phyloP scores from a whole-genome alignment of 2,888 invertebrate species.

The Hydroisotoma schaefferi region DNA sequence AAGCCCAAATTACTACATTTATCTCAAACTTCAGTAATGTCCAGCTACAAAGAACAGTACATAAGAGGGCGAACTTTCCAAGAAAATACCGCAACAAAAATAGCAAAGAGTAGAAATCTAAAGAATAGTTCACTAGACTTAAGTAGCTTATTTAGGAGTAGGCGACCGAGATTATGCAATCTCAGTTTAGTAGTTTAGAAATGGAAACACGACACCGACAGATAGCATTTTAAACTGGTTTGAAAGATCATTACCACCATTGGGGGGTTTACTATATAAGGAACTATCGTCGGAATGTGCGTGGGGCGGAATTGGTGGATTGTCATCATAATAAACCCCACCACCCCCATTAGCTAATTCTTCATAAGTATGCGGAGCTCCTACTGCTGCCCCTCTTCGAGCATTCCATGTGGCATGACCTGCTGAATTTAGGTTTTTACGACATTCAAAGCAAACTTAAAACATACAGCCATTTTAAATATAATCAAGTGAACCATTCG shows the following conservation, averaged over 20 bases:
- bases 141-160: too few species aligned
- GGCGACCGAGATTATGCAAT: background rate
- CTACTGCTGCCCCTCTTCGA: slow-evolving; percentile 40
- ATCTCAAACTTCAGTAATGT: too few species aligned
- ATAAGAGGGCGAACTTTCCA: too few species aligned
- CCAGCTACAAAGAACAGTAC: too few species aligned
- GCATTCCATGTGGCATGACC: slow-evolving; percentile 48
- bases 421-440: slow-evolving; percentile 21
- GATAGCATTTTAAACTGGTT: background rate
- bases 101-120: too few species aligned
- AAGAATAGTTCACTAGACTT: too few species aligned
- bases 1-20: too few species aligned
- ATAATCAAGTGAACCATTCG: too few species aligned
- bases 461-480: slow-evolving; percentile 14
- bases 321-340: slow-evolving; percentile 44
- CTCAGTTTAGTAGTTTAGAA: too few species aligned
- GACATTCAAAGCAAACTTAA: slow-evolving; percentile 44
- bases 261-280: slow-evolving; percentile 46
- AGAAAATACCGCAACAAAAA: too few species aligned
- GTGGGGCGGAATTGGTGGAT: slow-evolving; percentile 44
- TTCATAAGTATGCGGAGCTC: slow-evolving; percentile 46
- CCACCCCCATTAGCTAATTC: slow-evolving; percentile 43
- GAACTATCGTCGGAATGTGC: slow-evolving; percentile 47
- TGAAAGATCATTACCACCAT: slow-evolving; percentile 40
- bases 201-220: background rate